Percentiles rank a stretch among this genome's conserved stretches.
These are phyloP conservation scores for Paguma larvata DNA, from an alignment of 2,797 vertebrate genomes.

Conservation along the genomic window DNA sequence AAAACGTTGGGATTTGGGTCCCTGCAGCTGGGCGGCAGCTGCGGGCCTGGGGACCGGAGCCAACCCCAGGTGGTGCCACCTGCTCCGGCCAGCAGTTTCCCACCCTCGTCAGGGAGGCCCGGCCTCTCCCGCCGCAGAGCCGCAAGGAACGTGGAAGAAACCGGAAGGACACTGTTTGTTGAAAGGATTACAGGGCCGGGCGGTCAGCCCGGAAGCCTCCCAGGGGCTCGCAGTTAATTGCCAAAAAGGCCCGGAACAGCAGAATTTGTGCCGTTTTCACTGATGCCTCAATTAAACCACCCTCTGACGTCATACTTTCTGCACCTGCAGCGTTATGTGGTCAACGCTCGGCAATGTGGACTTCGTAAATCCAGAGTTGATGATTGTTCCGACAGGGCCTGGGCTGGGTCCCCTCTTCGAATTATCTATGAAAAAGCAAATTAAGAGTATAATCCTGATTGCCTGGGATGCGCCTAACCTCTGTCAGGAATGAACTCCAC, in stretches of 20 bases:
- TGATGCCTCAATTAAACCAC: neutral
- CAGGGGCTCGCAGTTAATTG: neutral
- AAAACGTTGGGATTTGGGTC: conserved; percentile 37
- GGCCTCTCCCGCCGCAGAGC: accelerated
- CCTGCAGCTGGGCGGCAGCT: conserved; percentile 75
- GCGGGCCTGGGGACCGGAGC: conserved; percentile 46
- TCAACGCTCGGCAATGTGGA: accelerated
- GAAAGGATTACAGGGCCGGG: conserved; percentile 29
- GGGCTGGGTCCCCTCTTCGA: neutral
- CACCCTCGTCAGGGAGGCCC: neutral
- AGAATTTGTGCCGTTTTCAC: neutral
- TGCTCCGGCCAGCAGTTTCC: neutral
- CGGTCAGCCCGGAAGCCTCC: neutral
- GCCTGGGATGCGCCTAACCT: neutral
- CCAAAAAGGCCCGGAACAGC: neutral
- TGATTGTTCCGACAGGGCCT: neutral
- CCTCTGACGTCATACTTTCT: neutral
- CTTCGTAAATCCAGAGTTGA: neutral
- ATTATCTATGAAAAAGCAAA: conserved; percentile 58
- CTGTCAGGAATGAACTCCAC: neutral
- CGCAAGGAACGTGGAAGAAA: neutral
- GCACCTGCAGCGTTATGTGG: neutral
- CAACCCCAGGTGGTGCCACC: conserved; percentile 68
- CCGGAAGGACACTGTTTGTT: neutral
- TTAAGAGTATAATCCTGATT: neutral